These are phyloP conservation scores for Chironomus tepperi DNA, from an alignment of 1,140 invertebrate species.

Conservation along the genomic window DNA sequence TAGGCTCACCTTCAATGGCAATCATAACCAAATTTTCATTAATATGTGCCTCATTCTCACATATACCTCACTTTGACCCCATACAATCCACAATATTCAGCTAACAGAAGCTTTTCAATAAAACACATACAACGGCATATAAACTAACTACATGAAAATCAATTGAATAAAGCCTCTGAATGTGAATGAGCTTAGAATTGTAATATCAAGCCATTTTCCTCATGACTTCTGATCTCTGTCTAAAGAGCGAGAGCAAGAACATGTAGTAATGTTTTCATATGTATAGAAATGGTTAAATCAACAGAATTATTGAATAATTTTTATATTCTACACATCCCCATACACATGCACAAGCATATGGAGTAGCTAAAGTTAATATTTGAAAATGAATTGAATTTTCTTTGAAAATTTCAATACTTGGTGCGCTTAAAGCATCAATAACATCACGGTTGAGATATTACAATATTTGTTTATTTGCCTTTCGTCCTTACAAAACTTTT, in stretches of 20 bases:
- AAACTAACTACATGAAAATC: slow-evolving; percentile 17
- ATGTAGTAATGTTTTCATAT: neutral
- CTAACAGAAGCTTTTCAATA: neutral
- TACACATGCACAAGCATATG: neutral
- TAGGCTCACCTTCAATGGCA: no score
- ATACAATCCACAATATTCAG: no score
- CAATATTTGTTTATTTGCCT: slow-evolving; percentile 2
- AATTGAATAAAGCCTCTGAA: slow-evolving; percentile 6
- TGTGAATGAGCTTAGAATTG: neutral
- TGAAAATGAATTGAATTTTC: slow-evolving; percentile 3
- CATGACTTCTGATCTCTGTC: neutral
- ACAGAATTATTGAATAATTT: slow-evolving; percentile 17
- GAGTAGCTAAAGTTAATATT: slow-evolving; percentile 4
- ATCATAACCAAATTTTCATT: no score
- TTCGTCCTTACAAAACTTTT: neutral
- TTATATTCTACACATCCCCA: neutral
- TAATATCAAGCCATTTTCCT: neutral
- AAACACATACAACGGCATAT: neutral
- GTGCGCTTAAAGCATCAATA: neutral
- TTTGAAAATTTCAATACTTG: neutral
- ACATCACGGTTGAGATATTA: neutral
- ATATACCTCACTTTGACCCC: no score
- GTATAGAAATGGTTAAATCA: slow-evolving; percentile 17
- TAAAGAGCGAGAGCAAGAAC: neutral
- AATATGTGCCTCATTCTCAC: no score